A percentile compares a stretch with the other conserved stretches of the same genome.
These are phyloP conservation scores for Pempheris klunzingeri DNA, from an alignment of 2,797 vertebrate genomes.

Conservation along the genomic window DNA sequence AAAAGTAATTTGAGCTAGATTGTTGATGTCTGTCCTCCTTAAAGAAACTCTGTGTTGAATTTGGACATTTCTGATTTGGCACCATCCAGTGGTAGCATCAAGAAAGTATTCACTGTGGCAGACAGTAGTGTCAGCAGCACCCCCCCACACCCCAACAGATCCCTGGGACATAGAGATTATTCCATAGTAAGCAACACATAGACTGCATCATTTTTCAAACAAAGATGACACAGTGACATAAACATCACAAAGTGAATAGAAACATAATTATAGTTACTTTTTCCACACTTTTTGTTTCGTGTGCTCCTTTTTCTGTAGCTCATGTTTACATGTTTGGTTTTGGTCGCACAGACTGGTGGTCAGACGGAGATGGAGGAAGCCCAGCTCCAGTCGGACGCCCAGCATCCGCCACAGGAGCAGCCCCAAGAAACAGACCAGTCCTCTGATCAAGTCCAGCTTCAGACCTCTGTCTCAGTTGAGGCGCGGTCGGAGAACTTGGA, in stretches of 20 bases:
- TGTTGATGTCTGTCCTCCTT: not conserved
- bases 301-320: not conserved
- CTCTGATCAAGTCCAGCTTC: conserved; percentile 36
- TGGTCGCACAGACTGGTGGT: conserved; percentile 55
- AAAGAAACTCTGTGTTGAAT: not conserved
- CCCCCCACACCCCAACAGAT: not conserved
- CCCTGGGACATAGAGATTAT: not conserved
- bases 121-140: not conserved
- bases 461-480: conserved; percentile 23
- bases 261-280: not conserved
- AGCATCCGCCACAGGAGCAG: conserved; percentile 32
- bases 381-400: conserved; percentile 38
- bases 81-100: conserved; percentile 9
- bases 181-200: not conserved
- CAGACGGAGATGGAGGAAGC: conserved; percentile 69
- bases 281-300: not conserved
- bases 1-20: not conserved
- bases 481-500: conserved; percentile 17
- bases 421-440: conserved; percentile 36
- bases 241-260: too few species aligned
- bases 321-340: conserved; percentile 9
- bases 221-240: not conserved
- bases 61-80: not conserved
- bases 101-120: not conserved
- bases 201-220: not conserved